Conservation (phyloP, 2,113 vertebrate genomes). For the Colossoma macropomum region DNA sequence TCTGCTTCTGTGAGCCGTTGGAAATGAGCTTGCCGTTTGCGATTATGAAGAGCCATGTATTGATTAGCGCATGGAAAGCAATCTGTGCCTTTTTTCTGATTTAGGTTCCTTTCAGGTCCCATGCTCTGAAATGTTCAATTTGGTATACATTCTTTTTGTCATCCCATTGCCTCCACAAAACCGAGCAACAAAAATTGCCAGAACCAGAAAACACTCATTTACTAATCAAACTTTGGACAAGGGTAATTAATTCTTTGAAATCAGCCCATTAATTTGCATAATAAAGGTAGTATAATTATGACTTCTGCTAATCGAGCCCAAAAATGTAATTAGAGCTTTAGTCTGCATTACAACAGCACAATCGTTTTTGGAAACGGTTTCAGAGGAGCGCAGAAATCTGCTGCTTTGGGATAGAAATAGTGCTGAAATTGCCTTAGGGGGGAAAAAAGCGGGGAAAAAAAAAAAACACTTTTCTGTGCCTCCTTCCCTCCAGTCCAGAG, state of each 20-base stretch:
- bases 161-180: slow-evolving; percentile 58
- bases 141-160: slow-evolving; percentile 51
- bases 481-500: slow-evolving; percentile 63
- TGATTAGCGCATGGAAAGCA: slow-evolving; percentile 43
- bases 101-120: slow-evolving; percentile 17
- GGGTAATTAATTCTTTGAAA: slow-evolving; percentile 81
- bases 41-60: slow-evolving; percentile 37
- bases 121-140: slow-evolving; percentile 51
- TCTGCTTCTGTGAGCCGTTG: slow-evolving; percentile 38
- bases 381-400: slow-evolving; percentile 66
- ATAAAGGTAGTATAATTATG: slow-evolving; percentile 82
- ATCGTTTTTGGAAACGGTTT: slow-evolving; percentile 68
- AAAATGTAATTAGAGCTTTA: slow-evolving; percentile 82
- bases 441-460: slow-evolving; percentile 29
- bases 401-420: slow-evolving; percentile 69
- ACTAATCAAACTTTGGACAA: slow-evolving; percentile 80
- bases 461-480: slow-evolving; percentile 63
- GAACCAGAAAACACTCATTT: slow-evolving; percentile 75
- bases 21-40: slow-evolving; percentile 34
- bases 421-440: slow-evolving; percentile 61
- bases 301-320: slow-evolving; percentile 78
- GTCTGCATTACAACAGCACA: slow-evolving; percentile 73
- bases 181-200: slow-evolving; percentile 63
- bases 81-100: slow-evolving; percentile 17
- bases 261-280: slow-evolving; percentile 81